Conservation (phyloP, 64 coral and sea anemone genomes). For the Pocillopora damicornis region DNA sequence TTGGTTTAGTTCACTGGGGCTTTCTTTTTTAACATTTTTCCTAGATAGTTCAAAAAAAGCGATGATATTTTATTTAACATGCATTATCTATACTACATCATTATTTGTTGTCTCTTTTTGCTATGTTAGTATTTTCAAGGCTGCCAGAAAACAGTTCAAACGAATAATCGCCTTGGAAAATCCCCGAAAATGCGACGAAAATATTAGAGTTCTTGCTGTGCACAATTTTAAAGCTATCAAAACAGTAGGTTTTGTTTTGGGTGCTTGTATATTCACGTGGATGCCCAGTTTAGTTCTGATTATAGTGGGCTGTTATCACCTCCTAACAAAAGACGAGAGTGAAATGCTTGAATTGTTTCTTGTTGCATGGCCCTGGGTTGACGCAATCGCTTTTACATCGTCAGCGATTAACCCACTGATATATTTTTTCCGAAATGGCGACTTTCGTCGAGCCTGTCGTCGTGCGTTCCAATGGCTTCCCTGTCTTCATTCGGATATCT, state of each 20-base stretch:
- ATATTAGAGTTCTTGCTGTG: not conserved
- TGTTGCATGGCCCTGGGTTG: slow-evolving; percentile 1
- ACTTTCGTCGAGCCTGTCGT: not conserved
- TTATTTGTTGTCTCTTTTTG: not conserved
- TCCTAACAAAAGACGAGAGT: no score
- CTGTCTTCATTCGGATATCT: not conserved
- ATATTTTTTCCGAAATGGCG: slow-evolving; percentile 5
- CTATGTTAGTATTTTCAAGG: slow-evolving; percentile 1
- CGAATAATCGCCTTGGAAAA: not conserved
- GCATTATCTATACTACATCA: not conserved
- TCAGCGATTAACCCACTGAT: slow-evolving; percentile 9
- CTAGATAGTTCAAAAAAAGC: no score
- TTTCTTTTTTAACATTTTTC: not conserved
- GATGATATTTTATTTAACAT: not conserved
- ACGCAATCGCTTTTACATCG: slow-evolving; percentile 1
- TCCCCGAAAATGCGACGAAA: not conserved
- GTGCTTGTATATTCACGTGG: not conserved
- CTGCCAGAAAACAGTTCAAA: not conserved
- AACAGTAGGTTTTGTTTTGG: not conserved
- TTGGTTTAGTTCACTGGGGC: not conserved
- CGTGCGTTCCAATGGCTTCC: not conserved
- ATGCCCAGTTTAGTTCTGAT: not conserved
- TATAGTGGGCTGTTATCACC: not conserved
- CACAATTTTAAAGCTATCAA: not conserved
- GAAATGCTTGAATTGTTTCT: not conserved